phyloP scores from a whole-genome alignment of 2,113 vertebrate species.

The Phylloscopus whistleri region DNA sequence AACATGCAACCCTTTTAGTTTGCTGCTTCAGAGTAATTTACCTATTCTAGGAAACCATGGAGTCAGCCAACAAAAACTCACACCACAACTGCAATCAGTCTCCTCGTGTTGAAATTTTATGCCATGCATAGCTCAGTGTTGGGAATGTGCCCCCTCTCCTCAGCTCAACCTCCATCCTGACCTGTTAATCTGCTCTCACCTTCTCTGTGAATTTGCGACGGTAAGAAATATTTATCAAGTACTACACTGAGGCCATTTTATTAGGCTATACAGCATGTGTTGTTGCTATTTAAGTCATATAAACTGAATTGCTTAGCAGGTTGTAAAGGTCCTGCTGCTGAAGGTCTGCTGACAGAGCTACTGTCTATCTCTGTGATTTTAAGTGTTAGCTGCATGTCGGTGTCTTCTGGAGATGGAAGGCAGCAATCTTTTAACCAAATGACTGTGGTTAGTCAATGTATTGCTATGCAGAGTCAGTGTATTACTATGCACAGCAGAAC shows the following conservation, averaged over 20 bases:
- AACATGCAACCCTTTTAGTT: not conserved
- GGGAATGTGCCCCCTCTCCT: not conserved
- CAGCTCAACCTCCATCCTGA: not conserved
- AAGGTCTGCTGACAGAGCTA: conserved; percentile 24
- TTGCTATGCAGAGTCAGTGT: conserved; percentile 17
- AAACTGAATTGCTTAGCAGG: not conserved
- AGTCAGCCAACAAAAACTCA: not conserved
- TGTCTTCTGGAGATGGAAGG: conserved; percentile 21
- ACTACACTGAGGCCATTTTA: not conserved
- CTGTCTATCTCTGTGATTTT: conserved; percentile 14
- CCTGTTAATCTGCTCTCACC: not conserved
- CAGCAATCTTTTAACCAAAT: not conserved
- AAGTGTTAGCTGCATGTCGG: not conserved
- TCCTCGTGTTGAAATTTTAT: not conserved
- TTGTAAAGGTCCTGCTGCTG: not conserved
- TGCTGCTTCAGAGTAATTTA: not conserved
- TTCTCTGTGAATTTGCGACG: not conserved
- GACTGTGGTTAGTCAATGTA: not conserved
- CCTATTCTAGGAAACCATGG: not conserved
- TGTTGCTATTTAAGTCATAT: not conserved
- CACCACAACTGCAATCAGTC: not conserved
- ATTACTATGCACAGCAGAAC: conserved; percentile 15
- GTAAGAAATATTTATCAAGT: not conserved
- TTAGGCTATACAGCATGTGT: not conserved
- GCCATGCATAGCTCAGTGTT: not conserved